Evolutionary conservation across 2,888 invertebrate species (phyloP).

Genomic region (Choristoneura rosaceana): DNA sequence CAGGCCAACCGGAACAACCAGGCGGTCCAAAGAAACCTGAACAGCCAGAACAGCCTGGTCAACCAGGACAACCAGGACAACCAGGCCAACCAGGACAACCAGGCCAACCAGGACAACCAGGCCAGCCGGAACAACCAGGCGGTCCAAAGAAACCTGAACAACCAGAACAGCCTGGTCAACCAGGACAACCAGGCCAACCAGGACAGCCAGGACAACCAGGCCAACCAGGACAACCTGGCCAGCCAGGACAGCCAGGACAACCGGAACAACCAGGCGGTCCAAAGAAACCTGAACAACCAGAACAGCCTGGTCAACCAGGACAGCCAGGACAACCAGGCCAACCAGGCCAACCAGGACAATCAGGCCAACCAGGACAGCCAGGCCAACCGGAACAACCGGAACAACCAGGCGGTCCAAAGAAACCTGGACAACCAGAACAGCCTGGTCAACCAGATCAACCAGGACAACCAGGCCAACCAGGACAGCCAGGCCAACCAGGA

Average conservation of each 20-base stretch:
- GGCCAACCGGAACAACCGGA: background rate
- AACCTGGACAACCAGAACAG: background rate
- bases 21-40: too few species aligned
- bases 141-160: background rate
- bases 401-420: too few species aligned
- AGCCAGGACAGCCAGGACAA: background rate
- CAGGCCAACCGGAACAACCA: too few species aligned
- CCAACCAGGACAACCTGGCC: background rate
- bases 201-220: background rate
- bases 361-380: constrained; percentile 6
- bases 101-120: background rate
- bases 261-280: too few species aligned
- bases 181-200: background rate
- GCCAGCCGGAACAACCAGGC: background rate
- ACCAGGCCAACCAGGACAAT: background rate
- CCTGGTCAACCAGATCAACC: background rate
- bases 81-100: constrained; percentile 18
- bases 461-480: background rate
- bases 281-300: too few species aligned
- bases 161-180: constrained; percentile 5
- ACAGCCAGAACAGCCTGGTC: background rate
- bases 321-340: background rate
- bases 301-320: background rate
- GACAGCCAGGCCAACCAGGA: background rate
- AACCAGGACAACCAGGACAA: background rate